Base-by-base conservation (phyloP, 2,797 vertebrate species). In the Brotula barbata region DNA sequence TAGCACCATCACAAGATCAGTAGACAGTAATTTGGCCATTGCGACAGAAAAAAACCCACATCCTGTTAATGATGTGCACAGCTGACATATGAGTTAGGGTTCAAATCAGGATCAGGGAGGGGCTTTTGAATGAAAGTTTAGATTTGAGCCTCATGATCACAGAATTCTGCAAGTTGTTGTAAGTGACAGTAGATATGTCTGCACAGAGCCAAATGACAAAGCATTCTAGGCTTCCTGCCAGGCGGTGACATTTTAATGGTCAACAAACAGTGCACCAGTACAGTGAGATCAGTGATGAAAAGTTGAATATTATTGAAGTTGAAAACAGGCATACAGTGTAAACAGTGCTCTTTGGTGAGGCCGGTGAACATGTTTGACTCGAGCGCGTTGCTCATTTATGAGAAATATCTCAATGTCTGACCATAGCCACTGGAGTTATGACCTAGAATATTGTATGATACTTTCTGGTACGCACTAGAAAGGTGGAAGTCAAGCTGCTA, bases 281-380 rank as follows among this genome's bases (percentile, higher is more conserved):
- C 71, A 59, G 57, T 64, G 48, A 60, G 49, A 70, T 48, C n/a
- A 19, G 28, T 41, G 57, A 74, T 23, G 55, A 60, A 36, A 63
- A 60, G 61, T 79, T 81, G 58, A 78, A 78, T 54, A 75, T 83
- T 77, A 71, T 36, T 20, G 16, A 76, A 46, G 21, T 76, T 58
- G 37, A 74, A 40, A 48, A 22, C 39, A 46, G 41, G 59, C 14
- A 17, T 61, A 21, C 60, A 45, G 42, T 50, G 9, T 20, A 15
- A 50, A 33, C 17, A 20, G 19, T 28, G 25, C 15, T 17, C 17
- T 47, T 3, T 47, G 7, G 8, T 25, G 17, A 33, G 47, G 54
- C 36, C 39, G 12, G 58, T 59, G 37, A 46, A 41, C 19, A 2
- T 46, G 7, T 73, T 58, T n/a, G 20, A 45, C 15, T 13, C 6